A percentile compares a stretch with the other conserved stretches of the same genome.
Evolutionary conservation across 2,113 vertebrate genomes (phyloP).

Genomic region (Loxodonta africana): DNA sequence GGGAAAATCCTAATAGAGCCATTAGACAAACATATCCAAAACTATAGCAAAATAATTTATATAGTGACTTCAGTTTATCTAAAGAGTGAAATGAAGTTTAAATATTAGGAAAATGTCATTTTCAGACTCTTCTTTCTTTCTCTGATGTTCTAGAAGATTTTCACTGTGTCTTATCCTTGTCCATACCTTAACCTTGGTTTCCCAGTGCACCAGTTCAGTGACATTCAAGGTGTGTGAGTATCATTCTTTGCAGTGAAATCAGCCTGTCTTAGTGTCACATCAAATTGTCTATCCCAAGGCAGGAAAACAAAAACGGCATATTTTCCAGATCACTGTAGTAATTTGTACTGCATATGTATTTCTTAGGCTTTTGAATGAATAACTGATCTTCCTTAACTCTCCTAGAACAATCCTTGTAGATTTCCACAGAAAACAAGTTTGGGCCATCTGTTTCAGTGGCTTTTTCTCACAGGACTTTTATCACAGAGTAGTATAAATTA

Average conservation of each 20-base stretch:
- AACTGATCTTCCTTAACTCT: background rate
- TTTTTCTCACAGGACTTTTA: background rate
- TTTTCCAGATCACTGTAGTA: background rate
- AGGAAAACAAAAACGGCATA: background rate
- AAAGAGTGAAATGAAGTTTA: background rate
- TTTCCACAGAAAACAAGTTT: background rate
- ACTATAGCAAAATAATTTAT: background rate
- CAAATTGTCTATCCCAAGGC: background rate
- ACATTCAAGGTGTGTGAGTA: background rate
- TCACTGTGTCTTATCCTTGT: background rate
- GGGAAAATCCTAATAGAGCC: background rate
- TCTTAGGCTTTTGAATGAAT: background rate
- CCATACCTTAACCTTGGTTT: background rate
- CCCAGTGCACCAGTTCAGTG: background rate
- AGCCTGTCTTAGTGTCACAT: background rate
- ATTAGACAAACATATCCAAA: slow-evolving; percentile 14
- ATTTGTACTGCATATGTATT: background rate
- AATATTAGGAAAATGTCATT: background rate
- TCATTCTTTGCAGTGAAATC: background rate
- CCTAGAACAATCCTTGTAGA: background rate
- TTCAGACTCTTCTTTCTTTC: background rate
- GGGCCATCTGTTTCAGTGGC: background rate
- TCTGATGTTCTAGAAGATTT: background rate
- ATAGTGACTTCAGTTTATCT: background rate
- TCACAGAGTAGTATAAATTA: background rate